Evolutionary conservation across 2,888 invertebrate species (phyloP), one percentile per base, ranked within the genome.

Genomic region (Ectobius pallidus): DNA sequence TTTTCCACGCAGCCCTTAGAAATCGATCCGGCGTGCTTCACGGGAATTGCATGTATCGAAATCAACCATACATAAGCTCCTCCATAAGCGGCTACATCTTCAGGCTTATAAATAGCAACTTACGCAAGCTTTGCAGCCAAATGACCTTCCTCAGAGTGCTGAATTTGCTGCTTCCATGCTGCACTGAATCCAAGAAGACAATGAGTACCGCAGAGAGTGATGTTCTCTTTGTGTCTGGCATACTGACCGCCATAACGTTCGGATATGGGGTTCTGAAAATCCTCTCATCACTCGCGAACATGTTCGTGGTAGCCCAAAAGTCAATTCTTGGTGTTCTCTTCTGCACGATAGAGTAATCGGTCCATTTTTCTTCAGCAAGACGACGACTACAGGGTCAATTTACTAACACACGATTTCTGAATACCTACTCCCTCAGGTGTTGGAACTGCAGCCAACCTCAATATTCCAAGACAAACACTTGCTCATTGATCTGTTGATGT

Each of bases 31-130:
- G 6, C 52, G 52, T 52, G 52, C 7, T 52, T 18, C 52, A 52
- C 52, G 52, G 52, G 52, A 52, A 52, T n/a, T 52, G 52, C 52
- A 52, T 52, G 20, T 52, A 52, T 7, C 52, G 52, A 52, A 52
- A 52, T 52, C 52, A 52, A 52, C 52, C 52, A 52, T 52, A 7
- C 52, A 39, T 39, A 9, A 39, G 14, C 7, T 39, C 39, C n/a
- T n/a, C n/a, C n/a, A n/a, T n/a, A n/a, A n/a, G n/a, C n/a, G n/a
- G n/a, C n/a, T n/a, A n/a, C n/a, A n/a, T n/a, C n/a, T n/a, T n/a
- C n/a, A n/a, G n/a, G n/a, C n/a, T n/a, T n/a, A n/a, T n/a, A n/a
- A n/a, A n/a, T n/a, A n/a, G n/a, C n/a, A n/a, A n/a, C n/a, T n/a
- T n/a, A n/a, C n/a, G n/a, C n/a, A n/a, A n/a, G n/a, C n/a, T n/a